A percentile compares a stretch with the other conserved stretches of the same genome.
Evolutionary conservation across 1,140 invertebrate species (phyloP).

Genomic region (Magallana angulata): DNA sequence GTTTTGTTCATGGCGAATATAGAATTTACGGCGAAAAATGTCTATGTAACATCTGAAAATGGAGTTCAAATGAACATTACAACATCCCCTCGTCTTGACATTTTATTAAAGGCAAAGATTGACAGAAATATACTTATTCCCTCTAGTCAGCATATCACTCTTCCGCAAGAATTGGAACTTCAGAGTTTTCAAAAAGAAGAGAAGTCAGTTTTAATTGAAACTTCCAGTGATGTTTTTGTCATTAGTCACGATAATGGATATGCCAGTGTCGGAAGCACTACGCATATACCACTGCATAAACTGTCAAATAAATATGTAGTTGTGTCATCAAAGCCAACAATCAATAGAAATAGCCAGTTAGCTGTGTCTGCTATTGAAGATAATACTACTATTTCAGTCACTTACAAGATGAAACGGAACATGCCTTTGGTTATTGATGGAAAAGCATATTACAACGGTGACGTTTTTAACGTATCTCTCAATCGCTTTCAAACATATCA

Average conservation of each 20-base stretch:
- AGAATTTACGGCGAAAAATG: background rate
- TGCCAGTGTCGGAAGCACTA: too few species aligned
- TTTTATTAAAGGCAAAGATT: background rate
- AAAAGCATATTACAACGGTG: background rate
- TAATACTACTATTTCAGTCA: background rate
- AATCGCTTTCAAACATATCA: background rate
- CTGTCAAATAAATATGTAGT: too few species aligned
- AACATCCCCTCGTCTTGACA: background rate
- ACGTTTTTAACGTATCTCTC: background rate
- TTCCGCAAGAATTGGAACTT: background rate
- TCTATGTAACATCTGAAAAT: too few species aligned
- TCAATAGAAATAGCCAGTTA: background rate
- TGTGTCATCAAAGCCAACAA: too few species aligned
- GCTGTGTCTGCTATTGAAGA: background rate
- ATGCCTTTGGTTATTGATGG: background rate
- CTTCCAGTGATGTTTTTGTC: too few species aligned
- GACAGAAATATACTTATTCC: background rate
- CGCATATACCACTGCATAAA: too few species aligned
- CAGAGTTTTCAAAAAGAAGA: too few species aligned
- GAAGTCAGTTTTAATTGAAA: too few species aligned
- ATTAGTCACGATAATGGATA: too few species aligned
- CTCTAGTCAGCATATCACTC: background rate
- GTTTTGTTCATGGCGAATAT: background rate
- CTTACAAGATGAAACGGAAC: background rate
- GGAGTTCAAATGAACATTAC: background rate